Evolutionary conservation across 1,140 invertebrate genomes (phyloP).

Genomic region (Amphibalanus amphitrite): DNA sequence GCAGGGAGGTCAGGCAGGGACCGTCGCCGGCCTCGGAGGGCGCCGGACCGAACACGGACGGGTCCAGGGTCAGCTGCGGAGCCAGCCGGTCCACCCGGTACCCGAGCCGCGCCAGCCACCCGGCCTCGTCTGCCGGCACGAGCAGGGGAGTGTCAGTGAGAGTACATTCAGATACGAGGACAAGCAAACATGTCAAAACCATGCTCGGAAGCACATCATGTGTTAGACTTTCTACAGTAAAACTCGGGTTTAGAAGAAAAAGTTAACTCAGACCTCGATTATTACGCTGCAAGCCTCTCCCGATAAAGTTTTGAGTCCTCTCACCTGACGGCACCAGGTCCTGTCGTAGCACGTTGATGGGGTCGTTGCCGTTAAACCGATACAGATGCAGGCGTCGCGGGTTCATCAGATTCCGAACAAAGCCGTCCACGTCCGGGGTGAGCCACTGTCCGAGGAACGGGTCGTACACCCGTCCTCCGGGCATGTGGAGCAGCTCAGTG

Average conservation of each 20-base stretch:
- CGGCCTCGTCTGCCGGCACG: conserved; percentile 48
- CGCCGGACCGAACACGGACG: conserved; percentile 23
- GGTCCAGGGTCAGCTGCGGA: conserved; percentile 43
- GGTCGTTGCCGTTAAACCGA: conserved; percentile 81
- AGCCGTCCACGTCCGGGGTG: conserved; percentile 73
- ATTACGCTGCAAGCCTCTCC: not conserved
- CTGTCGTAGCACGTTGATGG: conserved; percentile 43
- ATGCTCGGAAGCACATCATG: not conserved
- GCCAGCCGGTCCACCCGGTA: conserved; percentile 70
- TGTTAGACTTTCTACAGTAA: conserved; percentile 1
- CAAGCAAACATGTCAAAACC: not conserved
- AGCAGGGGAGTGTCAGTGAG: conserved; percentile 12
- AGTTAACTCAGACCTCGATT: not conserved
- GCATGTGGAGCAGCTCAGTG: conserved; percentile 78
- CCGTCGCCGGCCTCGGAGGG: conserved; percentile 37
- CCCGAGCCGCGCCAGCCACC: conserved; percentile 64
- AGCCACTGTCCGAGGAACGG: conserved; percentile 87
- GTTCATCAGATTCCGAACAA: conserved; percentile 52
- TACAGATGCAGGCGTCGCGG: conserved; percentile 64
- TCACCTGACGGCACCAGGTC: conserved; percentile 15
- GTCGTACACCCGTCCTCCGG: conserved; percentile 79
- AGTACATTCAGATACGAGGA: not conserved
- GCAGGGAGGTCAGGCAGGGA: conserved; percentile 24
- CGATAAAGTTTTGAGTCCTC: conserved; percentile 3
- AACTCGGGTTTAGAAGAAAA: not conserved